Conservation (phyloP, 2,888 invertebrate species). For the Drosophila nigricruria region DNA sequence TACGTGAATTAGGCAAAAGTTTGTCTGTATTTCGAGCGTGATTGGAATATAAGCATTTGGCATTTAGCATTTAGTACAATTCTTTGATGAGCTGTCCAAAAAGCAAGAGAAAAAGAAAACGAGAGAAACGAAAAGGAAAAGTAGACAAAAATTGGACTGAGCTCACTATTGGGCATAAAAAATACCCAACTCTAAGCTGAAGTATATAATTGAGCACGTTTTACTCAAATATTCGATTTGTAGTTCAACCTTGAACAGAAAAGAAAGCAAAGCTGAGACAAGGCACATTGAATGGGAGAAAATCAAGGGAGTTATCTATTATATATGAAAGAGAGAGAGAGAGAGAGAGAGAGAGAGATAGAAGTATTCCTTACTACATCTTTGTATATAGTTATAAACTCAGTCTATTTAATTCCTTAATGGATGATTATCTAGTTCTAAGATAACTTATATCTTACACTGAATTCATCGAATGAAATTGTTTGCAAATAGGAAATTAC, state of each 20-base stretch:
- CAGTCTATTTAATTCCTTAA: too few species aligned
- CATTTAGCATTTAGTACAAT: too few species aligned
- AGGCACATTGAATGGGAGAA: not conserved
- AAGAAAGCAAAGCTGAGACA: too few species aligned
- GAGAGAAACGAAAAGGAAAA: not conserved
- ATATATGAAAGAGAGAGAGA: not conserved
- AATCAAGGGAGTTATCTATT: not conserved
- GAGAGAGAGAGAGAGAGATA: not conserved
- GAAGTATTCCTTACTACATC: not conserved
- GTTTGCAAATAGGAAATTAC: not conserved
- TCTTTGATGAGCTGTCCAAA: conserved; percentile 45
- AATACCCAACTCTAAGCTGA: conserved; percentile 8
- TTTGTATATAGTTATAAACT: too few species aligned
- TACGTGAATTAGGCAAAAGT: conserved; percentile 60
- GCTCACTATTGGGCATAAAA: conserved; percentile 14
- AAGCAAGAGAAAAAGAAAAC: conserved; percentile 1
- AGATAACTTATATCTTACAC: too few species aligned
- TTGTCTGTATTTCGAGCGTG: conserved; percentile 47
- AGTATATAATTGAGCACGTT: conserved; percentile 52
- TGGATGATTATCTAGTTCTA: too few species aligned
- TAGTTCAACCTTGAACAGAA: not conserved
- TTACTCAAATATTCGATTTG: conserved; percentile 51
- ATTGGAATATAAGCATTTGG: conserved; percentile 49
- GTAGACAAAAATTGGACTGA: not conserved
- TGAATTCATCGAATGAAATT: not conserved